phyloP scores from a whole-genome alignment of 2,888 invertebrate species.

The Hetaerina titia region DNA sequence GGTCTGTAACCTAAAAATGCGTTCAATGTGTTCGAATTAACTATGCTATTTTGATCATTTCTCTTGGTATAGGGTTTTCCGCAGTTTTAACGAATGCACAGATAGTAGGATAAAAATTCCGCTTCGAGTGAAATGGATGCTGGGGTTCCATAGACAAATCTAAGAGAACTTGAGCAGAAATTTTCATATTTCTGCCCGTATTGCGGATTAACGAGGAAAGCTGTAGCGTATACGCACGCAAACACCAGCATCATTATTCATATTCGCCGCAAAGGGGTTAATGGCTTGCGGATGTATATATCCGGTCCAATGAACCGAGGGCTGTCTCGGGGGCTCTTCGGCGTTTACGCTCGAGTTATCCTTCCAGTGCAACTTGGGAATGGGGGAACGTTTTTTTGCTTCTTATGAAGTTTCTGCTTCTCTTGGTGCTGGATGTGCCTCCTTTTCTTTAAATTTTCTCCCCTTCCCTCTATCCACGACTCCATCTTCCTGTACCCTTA shows the following conservation, averaged over 20 bases:
- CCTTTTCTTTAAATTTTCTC: background rate
- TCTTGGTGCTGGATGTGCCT: background rate
- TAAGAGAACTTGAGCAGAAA: background rate
- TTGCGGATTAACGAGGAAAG: background rate
- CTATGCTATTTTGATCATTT: too few relatives aligned
- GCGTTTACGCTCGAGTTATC: constrained; percentile 44
- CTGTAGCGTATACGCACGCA: background rate
- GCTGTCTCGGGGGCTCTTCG: background rate
- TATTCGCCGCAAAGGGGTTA: background rate
- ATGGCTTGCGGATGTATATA: background rate
- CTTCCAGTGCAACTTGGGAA: background rate
- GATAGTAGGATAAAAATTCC: background rate
- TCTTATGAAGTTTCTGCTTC: constrained; percentile 30
- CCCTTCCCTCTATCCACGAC: background rate
- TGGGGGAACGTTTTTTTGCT: background rate
- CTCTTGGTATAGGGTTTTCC: background rate
- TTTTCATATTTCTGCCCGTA: background rate
- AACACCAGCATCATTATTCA: background rate
- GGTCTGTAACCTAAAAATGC: too few relatives aligned
- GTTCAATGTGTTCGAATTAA: too few relatives aligned
- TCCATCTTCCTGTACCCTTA: background rate
- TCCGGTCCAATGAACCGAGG: constrained; percentile 27
- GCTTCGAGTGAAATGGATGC: background rate
- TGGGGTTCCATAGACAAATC: background rate
- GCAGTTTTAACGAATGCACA: background rate